These are phyloP conservation scores for Petrocephalus zakoni DNA, from an alignment of 2,113 vertebrate species.

Conservation along the genomic window DNA sequence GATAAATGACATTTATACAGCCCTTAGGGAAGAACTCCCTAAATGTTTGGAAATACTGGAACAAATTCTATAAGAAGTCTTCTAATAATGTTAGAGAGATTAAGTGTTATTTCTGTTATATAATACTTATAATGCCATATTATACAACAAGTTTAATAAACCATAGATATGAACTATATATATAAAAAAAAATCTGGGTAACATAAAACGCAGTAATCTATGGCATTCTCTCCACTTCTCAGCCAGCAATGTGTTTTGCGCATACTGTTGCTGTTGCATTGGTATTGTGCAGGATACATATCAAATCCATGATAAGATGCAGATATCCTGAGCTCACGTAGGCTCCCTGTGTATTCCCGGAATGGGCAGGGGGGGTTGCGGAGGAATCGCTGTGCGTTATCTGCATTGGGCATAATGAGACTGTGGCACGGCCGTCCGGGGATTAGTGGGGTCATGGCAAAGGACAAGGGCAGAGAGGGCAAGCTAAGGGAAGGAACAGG, in stretches of 20 bases:
- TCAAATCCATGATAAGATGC: background rate
- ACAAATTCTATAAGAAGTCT: background rate
- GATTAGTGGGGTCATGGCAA: background rate
- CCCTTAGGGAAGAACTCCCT: background rate
- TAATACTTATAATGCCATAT: background rate
- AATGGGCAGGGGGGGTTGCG: background rate
- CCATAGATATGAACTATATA: background rate
- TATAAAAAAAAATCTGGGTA: no score
- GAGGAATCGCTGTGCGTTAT: background rate
- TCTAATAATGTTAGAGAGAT: background rate
- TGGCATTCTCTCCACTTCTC: background rate
- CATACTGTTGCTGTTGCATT: background rate
- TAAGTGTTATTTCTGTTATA: background rate
- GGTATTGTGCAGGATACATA: background rate
- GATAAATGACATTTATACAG: background rate
- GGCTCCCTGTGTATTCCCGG: background rate
- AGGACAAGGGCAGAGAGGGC: background rate
- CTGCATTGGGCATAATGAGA: background rate
- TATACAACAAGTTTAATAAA: background rate
- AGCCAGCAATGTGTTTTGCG: background rate
- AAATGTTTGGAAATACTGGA: background rate
- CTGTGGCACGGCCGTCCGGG: background rate
- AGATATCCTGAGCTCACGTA: background rate
- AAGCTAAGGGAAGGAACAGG: background rate
- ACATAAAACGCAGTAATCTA: background rate